phyloP scores from a whole-genome alignment of 2,888 invertebrate species.

The Glyphotaelius pellucidus region DNA sequence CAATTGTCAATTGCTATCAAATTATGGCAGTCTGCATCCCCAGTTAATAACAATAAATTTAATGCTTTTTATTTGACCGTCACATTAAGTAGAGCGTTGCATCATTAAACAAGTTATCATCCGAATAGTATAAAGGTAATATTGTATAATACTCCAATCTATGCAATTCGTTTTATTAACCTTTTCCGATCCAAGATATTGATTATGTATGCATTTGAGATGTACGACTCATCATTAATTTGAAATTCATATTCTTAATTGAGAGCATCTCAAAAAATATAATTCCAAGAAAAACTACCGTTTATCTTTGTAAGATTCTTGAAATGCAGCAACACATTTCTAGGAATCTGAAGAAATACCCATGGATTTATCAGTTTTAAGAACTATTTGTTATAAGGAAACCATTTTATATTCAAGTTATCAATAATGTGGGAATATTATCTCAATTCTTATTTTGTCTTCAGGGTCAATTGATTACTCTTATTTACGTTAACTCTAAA shows the following conservation, averaged over 20 bases:
- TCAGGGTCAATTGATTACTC: too few species aligned
- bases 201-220: neutral
- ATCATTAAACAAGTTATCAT: neutral
- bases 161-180: too few species aligned
- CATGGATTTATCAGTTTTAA: neutral
- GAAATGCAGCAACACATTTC: neutral
- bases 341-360: neutral
- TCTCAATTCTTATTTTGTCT: too few species aligned
- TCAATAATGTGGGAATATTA: too few species aligned
- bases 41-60: neutral
- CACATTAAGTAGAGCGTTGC: neutral
- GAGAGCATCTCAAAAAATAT: neutral
- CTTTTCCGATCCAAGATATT: neutral
- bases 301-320: neutral
- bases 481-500: too few species aligned
- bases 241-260: neutral
- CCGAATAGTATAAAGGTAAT: neutral
- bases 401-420: neutral
- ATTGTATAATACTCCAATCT: neutral
- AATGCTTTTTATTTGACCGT: neutral
- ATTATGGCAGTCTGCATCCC: neutral
- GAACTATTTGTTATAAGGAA: neutral
- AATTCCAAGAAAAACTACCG: neutral
- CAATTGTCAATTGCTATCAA: neutral
- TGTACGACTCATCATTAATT: neutral